A percentile compares a stretch with the other conserved stretches of the same genome.
These are phyloP conservation scores for Ibycter americanus DNA, from an alignment of 2,797 vertebrate species.

Conservation along the genomic window DNA sequence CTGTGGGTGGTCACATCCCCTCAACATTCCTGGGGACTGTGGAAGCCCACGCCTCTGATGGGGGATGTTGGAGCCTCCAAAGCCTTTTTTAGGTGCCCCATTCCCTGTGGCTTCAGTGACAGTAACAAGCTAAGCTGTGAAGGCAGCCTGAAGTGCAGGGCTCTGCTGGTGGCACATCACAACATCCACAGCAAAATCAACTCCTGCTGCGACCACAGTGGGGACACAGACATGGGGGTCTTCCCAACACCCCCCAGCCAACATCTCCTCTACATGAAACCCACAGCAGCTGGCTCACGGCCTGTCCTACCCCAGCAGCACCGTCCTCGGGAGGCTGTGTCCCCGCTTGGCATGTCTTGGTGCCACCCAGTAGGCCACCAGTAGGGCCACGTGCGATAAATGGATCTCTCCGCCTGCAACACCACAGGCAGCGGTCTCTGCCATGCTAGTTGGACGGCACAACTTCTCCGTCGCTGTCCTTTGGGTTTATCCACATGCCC, in stretches of 20 bases:
- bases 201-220: accelerated
- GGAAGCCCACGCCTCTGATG: accelerated
- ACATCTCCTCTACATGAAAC: background rate
- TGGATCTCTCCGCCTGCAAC: background rate
- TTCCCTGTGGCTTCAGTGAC: background rate
- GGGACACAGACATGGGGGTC: background rate
- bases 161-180: background rate
- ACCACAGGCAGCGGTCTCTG: accelerated
- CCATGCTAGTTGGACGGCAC: background rate
- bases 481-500: background rate
- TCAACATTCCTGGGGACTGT: accelerated
- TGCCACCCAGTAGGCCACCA: background rate
- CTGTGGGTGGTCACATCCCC: background rate
- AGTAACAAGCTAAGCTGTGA: background rate
- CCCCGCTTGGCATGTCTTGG: background rate
- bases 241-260: background rate
- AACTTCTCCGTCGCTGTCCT: background rate
- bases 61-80: background rate
- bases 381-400: accelerated
- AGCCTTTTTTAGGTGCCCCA: background rate
- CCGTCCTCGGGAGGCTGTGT: background rate
- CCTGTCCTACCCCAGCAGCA: background rate
- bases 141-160: background rate
- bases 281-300: accelerated
- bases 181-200: background rate